A percentile compares a stretch with the other conserved stretches of the same genome.
Evolutionary conservation across 92 coral and sea anemone species (phyloP).

Genomic region (Palythoa grandis): DNA sequence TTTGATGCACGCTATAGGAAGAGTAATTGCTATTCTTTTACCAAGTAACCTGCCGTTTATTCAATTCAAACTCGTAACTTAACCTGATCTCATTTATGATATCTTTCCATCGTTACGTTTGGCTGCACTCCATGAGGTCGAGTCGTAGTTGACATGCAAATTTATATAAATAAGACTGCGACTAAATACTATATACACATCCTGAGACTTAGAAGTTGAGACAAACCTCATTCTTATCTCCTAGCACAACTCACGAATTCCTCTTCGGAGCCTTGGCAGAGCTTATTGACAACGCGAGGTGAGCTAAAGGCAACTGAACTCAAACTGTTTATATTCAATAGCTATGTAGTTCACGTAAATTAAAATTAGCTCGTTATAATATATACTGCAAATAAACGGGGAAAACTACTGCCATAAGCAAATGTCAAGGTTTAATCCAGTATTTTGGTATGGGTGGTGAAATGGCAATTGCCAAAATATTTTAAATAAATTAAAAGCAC

Average conservation of each 20-base stretch:
- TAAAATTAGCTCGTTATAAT: neutral
- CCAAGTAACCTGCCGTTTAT: too few species aligned
- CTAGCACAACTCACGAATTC: slow-evolving; percentile 97
- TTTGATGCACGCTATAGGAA: too few species aligned
- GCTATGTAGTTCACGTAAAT: neutral
- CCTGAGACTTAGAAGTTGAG: neutral
- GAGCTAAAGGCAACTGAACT: slow-evolving; percentile 16
- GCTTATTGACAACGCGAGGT: slow-evolving; percentile 97
- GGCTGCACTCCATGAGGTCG: slow-evolving; percentile 3
- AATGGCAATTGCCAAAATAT: neutral
- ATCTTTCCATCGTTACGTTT: neutral
- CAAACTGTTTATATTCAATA: neutral
- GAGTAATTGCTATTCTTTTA: too few species aligned
- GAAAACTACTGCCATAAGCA: too few species aligned
- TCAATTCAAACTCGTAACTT: too few species aligned
- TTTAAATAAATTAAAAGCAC: too few species aligned
- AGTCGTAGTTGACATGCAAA: neutral
- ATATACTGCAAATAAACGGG: too few species aligned
- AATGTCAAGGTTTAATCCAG: too few species aligned
- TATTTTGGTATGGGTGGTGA: neutral
- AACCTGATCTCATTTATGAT: too few species aligned
- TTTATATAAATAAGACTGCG: neutral
- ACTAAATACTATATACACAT: too few species aligned
- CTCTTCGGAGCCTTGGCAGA: slow-evolving; percentile 98
- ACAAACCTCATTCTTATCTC: slow-evolving; percentile 28